Percentiles rank a stretch among this genome's conserved stretches.
phyloP scores from a whole-genome alignment of 2,888 invertebrate species.

The Seira musarum region DNA sequence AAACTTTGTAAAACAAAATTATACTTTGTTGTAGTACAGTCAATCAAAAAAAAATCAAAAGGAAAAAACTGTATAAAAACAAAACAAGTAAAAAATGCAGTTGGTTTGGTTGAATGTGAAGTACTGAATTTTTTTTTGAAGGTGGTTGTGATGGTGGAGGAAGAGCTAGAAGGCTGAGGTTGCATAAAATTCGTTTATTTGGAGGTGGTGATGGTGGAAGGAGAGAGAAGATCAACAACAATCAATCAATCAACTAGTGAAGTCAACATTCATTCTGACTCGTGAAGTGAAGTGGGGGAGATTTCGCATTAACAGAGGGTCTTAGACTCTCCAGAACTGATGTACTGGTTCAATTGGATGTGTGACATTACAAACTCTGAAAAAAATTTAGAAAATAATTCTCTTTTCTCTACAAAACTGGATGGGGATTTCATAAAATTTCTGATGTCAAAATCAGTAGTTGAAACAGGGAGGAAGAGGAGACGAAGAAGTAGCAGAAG shows the following conservation, averaged over 20 bases:
- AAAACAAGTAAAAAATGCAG: background rate
- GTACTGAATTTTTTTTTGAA: slow-evolving; percentile 9
- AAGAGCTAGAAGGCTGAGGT: slow-evolving; percentile 43
- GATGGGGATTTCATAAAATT: too few relatives aligned
- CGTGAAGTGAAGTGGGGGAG: slow-evolving; percentile 18
- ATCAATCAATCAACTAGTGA: slow-evolving; percentile 36
- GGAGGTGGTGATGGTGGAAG: slow-evolving; percentile 13
- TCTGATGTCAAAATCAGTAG: slow-evolving; percentile 14
- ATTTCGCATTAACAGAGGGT: slow-evolving; percentile 10
- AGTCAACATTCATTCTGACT: slow-evolving; percentile 23
- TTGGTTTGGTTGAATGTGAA: background rate
- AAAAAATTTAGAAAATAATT: background rate
- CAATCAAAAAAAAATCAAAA: slow-evolving; percentile 3
- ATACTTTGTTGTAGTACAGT: background rate
- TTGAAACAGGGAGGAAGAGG: slow-evolving; percentile 19
- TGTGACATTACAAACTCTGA: background rate
- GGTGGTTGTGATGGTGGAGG: slow-evolving; percentile 30
- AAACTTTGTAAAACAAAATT: slow-evolving; percentile 12
- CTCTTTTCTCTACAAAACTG: slow-evolving; percentile 17
- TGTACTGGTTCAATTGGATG: too few relatives aligned
- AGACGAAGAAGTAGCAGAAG: background rate
- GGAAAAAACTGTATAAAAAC: slow-evolving; percentile 7
- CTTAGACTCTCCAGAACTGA: background rate
- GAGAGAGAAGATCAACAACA: slow-evolving; percentile 31
- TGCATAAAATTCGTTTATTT: slow-evolving; percentile 12